phyloP scores from a whole-genome alignment of 1,140 invertebrate genomes.

The Teleopsis dalmanni region DNA sequence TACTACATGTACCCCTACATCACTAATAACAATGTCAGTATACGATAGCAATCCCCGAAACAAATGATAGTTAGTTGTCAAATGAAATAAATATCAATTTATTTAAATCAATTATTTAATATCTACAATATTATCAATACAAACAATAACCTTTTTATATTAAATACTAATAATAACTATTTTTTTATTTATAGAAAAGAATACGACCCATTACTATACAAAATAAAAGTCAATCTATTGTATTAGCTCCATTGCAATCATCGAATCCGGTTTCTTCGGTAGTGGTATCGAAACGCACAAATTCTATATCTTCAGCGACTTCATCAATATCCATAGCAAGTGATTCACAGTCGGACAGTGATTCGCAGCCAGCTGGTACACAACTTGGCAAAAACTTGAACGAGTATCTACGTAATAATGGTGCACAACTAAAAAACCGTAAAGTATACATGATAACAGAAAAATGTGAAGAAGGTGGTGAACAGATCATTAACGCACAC shows the following conservation, averaged over 20 bases:
- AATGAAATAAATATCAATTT: too few relatives aligned
- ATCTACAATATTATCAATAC: too few relatives aligned
- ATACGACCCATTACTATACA: too few relatives aligned
- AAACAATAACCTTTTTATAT: too few relatives aligned
- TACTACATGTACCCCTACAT: too few relatives aligned
- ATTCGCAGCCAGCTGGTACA: constrained; percentile 13
- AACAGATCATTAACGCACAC: not conserved
- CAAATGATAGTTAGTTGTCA: too few relatives aligned
- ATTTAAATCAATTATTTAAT: not conserved
- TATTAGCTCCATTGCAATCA: not conserved
- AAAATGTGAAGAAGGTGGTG: constrained; percentile 20
- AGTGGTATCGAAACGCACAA: constrained; percentile 30
- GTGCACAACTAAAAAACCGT: constrained; percentile 16
- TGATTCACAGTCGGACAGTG: constrained; percentile 30
- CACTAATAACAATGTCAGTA: too few relatives aligned
- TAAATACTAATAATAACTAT: too few relatives aligned
- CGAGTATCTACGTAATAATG: not conserved
- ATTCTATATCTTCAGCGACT: constrained; percentile 36
- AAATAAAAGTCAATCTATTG: too few relatives aligned
- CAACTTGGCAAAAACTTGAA: not conserved
- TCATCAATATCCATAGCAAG: constrained; percentile 16
- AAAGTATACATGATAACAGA: constrained; percentile 35
- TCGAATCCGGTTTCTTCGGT: too few relatives aligned
- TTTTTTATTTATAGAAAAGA: too few relatives aligned
- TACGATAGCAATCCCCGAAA: too few relatives aligned